phyloP scores from a whole-genome alignment of 2,113 vertebrate species.

The Malaclemys terrapin region DNA sequence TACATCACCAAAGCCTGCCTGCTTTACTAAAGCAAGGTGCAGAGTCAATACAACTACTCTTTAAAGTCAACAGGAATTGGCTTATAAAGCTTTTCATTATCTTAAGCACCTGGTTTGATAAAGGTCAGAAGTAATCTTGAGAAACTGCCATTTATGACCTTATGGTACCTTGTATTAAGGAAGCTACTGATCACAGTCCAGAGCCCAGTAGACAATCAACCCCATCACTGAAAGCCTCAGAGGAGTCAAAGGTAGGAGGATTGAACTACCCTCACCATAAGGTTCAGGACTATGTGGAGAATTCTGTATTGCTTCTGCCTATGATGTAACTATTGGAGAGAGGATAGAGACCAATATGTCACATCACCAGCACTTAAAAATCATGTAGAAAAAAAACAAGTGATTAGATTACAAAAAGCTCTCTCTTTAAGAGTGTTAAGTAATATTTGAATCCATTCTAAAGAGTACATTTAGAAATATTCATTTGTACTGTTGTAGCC shows the following conservation, averaged over 20 bases:
- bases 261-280: neutral
- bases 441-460: neutral
- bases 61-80: neutral
- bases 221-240: neutral
- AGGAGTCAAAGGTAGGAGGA: neutral
- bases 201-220: neutral
- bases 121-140: neutral
- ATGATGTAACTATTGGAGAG: neutral
- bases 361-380: neutral
- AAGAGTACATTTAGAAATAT: neutral
- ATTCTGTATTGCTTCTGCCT: neutral
- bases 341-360: neutral
- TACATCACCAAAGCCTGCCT: neutral
- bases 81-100: neutral
- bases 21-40: neutral
- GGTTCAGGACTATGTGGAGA: fast-evolving
- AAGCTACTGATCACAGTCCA: neutral
- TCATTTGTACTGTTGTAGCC: neutral
- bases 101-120: neutral
- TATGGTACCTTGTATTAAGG: neutral
- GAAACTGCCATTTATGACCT: neutral
- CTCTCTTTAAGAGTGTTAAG: neutral
- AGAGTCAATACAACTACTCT: neutral
- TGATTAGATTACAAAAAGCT: neutral
- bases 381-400: neutral